A percentile compares a stretch with the other conserved stretches of the same genome.
These are phyloP conservation scores for Ramphastos sulfuratus DNA, from an alignment of 2,113 vertebrate genomes.

Conservation along the genomic window DNA sequence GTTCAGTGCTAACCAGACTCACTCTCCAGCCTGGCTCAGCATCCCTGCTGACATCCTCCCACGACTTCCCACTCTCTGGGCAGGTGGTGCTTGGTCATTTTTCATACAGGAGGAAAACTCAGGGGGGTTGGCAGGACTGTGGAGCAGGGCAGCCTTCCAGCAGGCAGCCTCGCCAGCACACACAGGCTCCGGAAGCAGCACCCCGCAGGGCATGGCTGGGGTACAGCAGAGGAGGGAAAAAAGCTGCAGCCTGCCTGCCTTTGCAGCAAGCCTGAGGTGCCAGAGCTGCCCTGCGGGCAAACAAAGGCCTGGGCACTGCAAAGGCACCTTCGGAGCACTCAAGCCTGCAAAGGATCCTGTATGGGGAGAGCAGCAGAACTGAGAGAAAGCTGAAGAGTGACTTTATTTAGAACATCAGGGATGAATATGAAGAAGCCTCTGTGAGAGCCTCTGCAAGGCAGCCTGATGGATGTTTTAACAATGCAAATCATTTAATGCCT, in stretches of 20 bases:
- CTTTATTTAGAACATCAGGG: slow-evolving; percentile 9
- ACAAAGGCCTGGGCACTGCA: neutral
- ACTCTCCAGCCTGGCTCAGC: neutral
- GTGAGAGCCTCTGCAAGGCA: slow-evolving; percentile 34
- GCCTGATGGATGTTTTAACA: slow-evolving; percentile 47
- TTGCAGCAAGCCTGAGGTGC: neutral
- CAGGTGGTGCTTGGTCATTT: slow-evolving; percentile 28
- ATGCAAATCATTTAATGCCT: slow-evolving; percentile 62
- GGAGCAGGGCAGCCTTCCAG: slow-evolving; percentile 33
- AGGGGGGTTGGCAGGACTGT: slow-evolving; percentile 21
- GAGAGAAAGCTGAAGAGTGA: neutral
- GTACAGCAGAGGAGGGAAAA: neutral
- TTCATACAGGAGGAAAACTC: neutral
- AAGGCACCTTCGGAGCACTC: neutral
- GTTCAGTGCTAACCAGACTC: neutral
- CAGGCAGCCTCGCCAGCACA: neutral
- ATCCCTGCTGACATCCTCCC: neutral
- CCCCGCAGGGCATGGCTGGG: neutral
- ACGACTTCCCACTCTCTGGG: neutral
- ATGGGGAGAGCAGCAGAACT: neutral
- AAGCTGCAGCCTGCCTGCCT: neutral
- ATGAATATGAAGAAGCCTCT: slow-evolving; percentile 31
- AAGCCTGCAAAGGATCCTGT: neutral
- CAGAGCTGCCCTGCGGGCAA: neutral
- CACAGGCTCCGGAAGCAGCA: neutral